Conservation (phyloP, 2,888 invertebrate genomes). For the Biston betularia region DNA sequence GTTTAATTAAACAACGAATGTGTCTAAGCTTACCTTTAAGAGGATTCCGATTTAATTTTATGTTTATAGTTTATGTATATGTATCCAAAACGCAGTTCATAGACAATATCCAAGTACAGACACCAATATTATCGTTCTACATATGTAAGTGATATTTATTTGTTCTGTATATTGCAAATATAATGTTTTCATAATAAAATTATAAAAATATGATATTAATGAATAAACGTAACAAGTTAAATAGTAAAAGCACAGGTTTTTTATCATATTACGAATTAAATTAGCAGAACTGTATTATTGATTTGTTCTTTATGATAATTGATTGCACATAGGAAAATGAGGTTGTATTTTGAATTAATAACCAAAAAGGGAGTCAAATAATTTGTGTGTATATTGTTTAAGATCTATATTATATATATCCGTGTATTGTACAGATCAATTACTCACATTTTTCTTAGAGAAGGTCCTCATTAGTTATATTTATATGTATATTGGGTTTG, state of each 20-base stretch:
- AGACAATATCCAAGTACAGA: slow-evolving; percentile 28
- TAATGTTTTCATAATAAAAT: slow-evolving; percentile 41
- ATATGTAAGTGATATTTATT: slow-evolving; percentile 44
- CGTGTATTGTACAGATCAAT: slow-evolving; percentile 74
- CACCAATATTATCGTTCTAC: slow-evolving; percentile 39
- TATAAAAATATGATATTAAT: slow-evolving; percentile 38
- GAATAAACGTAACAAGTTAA: slow-evolving; percentile 72
- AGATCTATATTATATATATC: slow-evolving; percentile 70
- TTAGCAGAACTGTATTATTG: slow-evolving; percentile 65
- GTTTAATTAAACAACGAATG: slow-evolving; percentile 81
- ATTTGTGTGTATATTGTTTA: slow-evolving; percentile 84
- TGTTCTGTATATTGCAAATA: slow-evolving; percentile 52
- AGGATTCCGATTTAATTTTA: slow-evolving; percentile 43
- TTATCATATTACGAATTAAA: slow-evolving; percentile 66
- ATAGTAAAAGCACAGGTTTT: slow-evolving; percentile 75
- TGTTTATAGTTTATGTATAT: slow-evolving; percentile 28
- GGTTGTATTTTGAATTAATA: slow-evolving; percentile 81
- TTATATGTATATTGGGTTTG: slow-evolving; percentile 61
- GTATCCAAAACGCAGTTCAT: slow-evolving; percentile 10
- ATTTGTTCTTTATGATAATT: slow-evolving; percentile 70
- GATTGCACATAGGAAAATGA: slow-evolving; percentile 83
- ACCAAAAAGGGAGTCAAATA: slow-evolving; percentile 82
- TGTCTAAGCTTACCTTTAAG: slow-evolving; percentile 52
- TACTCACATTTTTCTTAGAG: slow-evolving; percentile 68
- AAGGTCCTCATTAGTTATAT: slow-evolving; percentile 64